A percentile compares a stretch with the other conserved stretches of the same genome.
These are phyloP conservation scores for Drosophila grimshawi DNA, from an alignment of 1,140 invertebrate genomes.

Conservation along the genomic window DNA sequence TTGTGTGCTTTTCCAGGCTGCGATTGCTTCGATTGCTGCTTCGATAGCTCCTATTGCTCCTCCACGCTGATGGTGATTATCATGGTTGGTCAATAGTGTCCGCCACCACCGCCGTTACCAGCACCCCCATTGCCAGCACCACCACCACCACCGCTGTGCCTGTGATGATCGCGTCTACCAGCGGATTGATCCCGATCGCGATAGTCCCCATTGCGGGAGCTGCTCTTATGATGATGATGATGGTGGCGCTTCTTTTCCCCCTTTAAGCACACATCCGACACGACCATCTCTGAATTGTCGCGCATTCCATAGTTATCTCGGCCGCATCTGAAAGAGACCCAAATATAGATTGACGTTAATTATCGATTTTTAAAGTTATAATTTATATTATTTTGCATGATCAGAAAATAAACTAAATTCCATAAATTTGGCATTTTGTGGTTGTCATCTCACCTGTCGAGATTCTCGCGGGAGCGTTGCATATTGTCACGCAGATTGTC, in stretches of 20 bases:
- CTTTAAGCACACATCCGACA: conserved; percentile 88
- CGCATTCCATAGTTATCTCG: conserved; percentile 88
- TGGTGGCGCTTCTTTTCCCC: conserved; percentile 91
- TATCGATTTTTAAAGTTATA: neutral
- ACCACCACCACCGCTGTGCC: conserved; percentile 67
- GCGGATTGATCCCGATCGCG: conserved; percentile 77
- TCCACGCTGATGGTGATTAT: conserved; percentile 84
- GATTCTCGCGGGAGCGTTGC: conserved; percentile 84
- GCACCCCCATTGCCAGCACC: conserved; percentile 29
- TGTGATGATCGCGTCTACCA: conserved; percentile 79
- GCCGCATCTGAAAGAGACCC: conserved; percentile 53
- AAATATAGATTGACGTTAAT: too few relatives aligned
- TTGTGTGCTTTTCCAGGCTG: conserved; percentile 46
- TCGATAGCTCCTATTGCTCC: conserved; percentile 64
- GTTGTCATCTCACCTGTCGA: conserved; percentile 78
- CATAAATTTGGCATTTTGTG: too few relatives aligned
- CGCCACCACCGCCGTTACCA: conserved; percentile 58
- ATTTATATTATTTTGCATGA: too few relatives aligned
- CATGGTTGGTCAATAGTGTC: conserved; percentile 84
- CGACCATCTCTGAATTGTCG: conserved; percentile 92
- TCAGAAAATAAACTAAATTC: too few relatives aligned
- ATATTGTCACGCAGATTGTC: conserved; percentile 84
- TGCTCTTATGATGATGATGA: conserved; percentile 90
- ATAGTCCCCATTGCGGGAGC: conserved; percentile 80
- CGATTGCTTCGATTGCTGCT: conserved; percentile 40